Evolutionary conservation across 2,888 invertebrate species (phyloP).

Genomic region (Craniophora ligustri): DNA sequence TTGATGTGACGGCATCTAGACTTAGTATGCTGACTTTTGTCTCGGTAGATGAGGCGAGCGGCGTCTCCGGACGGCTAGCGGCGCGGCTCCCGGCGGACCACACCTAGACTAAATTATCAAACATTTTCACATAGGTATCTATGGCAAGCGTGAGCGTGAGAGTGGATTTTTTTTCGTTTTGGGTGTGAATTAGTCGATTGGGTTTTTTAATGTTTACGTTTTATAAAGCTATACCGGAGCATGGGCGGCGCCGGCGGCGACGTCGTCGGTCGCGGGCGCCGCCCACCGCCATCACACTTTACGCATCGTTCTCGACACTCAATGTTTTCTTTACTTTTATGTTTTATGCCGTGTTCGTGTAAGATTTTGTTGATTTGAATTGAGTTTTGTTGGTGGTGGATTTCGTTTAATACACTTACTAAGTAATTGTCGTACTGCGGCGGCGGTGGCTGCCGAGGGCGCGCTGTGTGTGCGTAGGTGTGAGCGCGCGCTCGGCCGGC

Average conservation of each 20-base stretch:
- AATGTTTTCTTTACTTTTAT: constrained; percentile 84
- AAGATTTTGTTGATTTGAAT: constrained; percentile 87
- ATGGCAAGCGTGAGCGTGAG: constrained; percentile 89
- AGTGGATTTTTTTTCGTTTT: constrained; percentile 88
- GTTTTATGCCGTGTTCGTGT: constrained; percentile 88
- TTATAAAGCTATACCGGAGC: constrained; percentile 83
- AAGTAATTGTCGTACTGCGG: constrained; percentile 59
- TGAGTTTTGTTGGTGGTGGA: constrained; percentile 89
- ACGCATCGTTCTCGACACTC: constrained; percentile 87
- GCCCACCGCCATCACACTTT: constrained; percentile 81
- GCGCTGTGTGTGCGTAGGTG: constrained; percentile 82
- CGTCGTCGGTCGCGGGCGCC: constrained; percentile 73
- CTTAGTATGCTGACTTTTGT: constrained; percentile 83
- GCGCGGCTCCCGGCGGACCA: constrained; percentile 84
- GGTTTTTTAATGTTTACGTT: constrained; percentile 89
- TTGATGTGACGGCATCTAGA: constrained; percentile 52
- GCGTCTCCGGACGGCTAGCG: constrained; percentile 81
- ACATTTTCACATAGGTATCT: constrained; percentile 89
- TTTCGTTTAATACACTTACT: constrained; percentile 88
- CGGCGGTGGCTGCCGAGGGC: constrained; percentile 62
- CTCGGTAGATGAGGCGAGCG: constrained; percentile 88
- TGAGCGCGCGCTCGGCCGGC: constrained; percentile 71
- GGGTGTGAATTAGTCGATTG: constrained; percentile 89
- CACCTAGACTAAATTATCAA: constrained; percentile 87
- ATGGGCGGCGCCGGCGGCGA: constrained; percentile 82